Base-by-base conservation (phyloP, 2,797 vertebrate genomes). In the Salmo trutta region DNA sequence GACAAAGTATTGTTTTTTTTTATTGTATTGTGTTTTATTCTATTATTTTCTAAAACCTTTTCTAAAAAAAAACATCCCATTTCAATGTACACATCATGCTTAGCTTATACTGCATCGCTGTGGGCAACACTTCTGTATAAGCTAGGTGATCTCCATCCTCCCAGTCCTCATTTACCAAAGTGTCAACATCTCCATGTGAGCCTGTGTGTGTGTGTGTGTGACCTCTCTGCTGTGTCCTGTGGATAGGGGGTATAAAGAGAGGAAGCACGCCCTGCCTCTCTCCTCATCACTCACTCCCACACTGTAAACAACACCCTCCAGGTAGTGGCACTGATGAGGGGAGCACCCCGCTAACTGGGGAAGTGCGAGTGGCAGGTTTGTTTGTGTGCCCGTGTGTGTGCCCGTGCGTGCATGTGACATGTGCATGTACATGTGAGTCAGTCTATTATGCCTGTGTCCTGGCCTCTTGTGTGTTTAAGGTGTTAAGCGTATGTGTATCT, bases 291-390 rank as follows among this genome's bases (percentile, higher is more conserved):
- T 87, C 82, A 85, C 86, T 80, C 86, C 86, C 78, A 85, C 85
- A 74, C 84, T 81, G 86, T 88, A 89, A 92, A 91, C 87, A 90
- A 90, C 85, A 87, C 79, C 81, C 85, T 89, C 71, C 81, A 82
- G 81, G 83, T 80, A 80, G 83, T 47, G 69, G 83, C 81, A 85
- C 78, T 36, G 80, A 84, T 31, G 79, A 81, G 71, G 81, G 69
- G 75, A 83, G 75, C 27, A 74, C 72, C 67, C 64, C 52, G 74
- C 73, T 75, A 75, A 74, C 65, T 52, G 0, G 59, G 78, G 79
- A 71, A 82, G 76, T 68, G 54, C 47, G 29, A 51, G 51, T 77
- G 79, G 79, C 78, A 71, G 27, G 64, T 19, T 5, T 68, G 66
- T 68, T 0, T 33, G 75, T 66, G 73, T 79, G 71, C 2, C 0